Conservation (phyloP, 2,113 vertebrate species). For the Ctenodactylus gundi region DNA sequence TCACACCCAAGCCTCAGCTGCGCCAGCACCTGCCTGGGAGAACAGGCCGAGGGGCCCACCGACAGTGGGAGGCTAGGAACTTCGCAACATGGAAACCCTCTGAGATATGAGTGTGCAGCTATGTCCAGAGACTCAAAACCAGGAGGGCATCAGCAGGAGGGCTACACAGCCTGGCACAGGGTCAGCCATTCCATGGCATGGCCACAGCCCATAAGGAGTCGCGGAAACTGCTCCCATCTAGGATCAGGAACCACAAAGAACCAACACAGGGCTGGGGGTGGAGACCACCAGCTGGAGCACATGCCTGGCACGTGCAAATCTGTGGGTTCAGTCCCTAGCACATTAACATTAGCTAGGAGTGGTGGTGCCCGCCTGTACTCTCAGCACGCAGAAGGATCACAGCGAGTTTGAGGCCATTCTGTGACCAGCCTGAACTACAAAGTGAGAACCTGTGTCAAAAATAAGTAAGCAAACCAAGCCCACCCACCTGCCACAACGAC, state of each 20-base stretch:
- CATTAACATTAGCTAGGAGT: background rate
- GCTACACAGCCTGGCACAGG: fast-evolving
- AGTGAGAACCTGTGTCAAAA: background rate
- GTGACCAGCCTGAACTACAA: background rate
- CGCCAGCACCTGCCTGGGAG: background rate
- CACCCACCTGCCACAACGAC: background rate
- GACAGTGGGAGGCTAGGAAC: background rate
- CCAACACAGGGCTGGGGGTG: too few species aligned
- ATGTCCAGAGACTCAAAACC: background rate
- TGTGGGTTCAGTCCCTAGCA: too few species aligned
- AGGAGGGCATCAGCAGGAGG: background rate
- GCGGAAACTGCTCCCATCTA: fast-evolving
- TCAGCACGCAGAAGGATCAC: background rate
- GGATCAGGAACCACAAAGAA: background rate
- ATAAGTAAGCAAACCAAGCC: background rate
- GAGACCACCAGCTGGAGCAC: too few species aligned
- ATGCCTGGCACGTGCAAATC: too few species aligned
- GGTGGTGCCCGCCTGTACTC: background rate
- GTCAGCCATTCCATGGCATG: background rate
- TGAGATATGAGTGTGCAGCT: fast-evolving
- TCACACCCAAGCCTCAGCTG: background rate
- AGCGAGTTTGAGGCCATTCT: background rate
- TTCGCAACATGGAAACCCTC: fast-evolving
- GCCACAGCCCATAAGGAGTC: fast-evolving
- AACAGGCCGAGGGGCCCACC: background rate